phyloP scores from a whole-genome alignment of 2,888 invertebrate species.

The Dinocampus coccinellae region DNA sequence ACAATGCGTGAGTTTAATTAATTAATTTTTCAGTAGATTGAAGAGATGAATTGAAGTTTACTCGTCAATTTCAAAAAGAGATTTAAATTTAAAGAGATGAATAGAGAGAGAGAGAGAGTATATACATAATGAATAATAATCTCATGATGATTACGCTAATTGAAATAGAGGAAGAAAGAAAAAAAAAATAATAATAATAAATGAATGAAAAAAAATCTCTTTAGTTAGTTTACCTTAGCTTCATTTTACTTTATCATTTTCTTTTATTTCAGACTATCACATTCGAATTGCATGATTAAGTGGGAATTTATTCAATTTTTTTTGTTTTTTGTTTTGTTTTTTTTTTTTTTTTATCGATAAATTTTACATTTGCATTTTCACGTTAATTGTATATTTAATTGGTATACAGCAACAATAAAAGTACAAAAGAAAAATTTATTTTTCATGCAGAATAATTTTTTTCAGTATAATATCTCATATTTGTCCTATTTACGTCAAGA shows the following conservation, averaged over 20 bases:
- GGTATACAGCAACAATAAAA: neutral
- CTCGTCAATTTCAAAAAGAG: neutral
- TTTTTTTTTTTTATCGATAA: too few relatives aligned
- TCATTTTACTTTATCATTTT: neutral
- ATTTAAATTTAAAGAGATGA: neutral
- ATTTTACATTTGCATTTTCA: neutral
- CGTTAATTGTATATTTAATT: neutral
- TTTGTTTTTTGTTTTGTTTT: neutral
- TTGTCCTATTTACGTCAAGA: neutral
- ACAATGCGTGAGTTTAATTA: neutral
- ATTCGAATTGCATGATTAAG: neutral
- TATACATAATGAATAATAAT: slow-evolving; percentile 1
- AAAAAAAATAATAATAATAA: neutral
- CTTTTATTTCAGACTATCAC: neutral
- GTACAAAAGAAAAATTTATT: neutral
- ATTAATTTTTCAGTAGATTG: neutral
- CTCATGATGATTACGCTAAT: neutral
- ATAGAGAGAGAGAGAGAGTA: too few relatives aligned
- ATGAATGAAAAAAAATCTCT: too few relatives aligned
- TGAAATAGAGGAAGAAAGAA: neutral
- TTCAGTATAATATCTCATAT: too few relatives aligned
- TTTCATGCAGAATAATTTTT: too few relatives aligned
- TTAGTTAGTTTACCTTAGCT: neutral
- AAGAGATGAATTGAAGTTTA: neutral
- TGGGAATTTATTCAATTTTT: neutral